Conservation (phyloP, 1,140 invertebrate genomes). For the Zaprionus africanus region DNA sequence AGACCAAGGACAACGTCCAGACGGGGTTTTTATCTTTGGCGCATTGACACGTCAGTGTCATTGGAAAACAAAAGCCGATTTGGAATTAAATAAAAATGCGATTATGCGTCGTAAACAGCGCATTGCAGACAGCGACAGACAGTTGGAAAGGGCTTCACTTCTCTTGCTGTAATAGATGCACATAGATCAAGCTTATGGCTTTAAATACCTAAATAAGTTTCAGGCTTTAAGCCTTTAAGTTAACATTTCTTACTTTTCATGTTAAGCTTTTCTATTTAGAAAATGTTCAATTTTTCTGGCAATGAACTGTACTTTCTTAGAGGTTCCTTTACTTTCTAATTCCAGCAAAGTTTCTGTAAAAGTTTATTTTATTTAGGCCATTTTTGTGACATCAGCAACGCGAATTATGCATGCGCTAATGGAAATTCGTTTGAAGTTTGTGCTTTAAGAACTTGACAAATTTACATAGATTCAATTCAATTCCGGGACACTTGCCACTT, state of each 20-base stretch:
- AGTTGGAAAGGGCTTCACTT: conserved; percentile 42
- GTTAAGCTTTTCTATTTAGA: neutral
- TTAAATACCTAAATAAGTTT: neutral
- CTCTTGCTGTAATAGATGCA: neutral
- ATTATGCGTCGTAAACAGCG: conserved; percentile 74
- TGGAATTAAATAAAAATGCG: conserved; percentile 78
- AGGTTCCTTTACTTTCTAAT: neutral
- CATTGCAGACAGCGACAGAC: conserved; percentile 56
- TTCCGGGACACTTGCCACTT: conserved; percentile 34
- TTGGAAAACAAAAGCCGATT: conserved; percentile 61
- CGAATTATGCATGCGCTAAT: conserved; percentile 64
- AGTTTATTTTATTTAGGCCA: conserved; percentile 13
- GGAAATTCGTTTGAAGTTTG: conserved; percentile 74
- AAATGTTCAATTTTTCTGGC: neutral
- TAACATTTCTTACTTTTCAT: neutral
- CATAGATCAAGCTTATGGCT: neutral
- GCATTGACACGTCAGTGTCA: conserved; percentile 77
- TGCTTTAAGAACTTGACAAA: conserved; percentile 74
- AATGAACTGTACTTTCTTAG: neutral
- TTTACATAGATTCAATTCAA: conserved; percentile 65
- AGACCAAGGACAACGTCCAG: neutral
- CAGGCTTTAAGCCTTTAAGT: too few relatives aligned
- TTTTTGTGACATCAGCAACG: conserved; percentile 33
- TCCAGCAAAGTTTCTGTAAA: conserved; percentile 7
- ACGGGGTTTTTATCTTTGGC: conserved; percentile 50